phyloP scores from a whole-genome alignment of 2,113 vertebrate species.

The Phyllostomus discolor region DNA sequence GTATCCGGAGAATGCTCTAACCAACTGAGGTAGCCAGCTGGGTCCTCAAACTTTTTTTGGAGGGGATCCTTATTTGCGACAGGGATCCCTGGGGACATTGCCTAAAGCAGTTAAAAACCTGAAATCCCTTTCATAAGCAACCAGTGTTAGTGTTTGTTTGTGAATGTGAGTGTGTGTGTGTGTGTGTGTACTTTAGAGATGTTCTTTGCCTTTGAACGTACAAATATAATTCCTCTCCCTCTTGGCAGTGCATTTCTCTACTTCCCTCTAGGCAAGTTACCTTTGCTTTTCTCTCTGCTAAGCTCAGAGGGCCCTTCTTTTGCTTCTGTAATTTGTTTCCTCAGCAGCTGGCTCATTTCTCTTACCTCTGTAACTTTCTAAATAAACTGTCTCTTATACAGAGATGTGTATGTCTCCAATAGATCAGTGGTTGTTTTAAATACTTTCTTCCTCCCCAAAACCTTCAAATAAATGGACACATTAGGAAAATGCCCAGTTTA shows the following conservation, averaged over 20 bases:
- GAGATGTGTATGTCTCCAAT: background rate
- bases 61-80: no score
- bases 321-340: no score
- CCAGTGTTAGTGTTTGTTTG: background rate
- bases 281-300: no score
- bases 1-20: no score
- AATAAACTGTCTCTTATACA: background rate
- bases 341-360: no score
- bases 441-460: background rate
- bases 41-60: no score
- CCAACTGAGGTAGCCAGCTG: no score
- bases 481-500: background rate
- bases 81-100: background rate
- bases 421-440: background rate
- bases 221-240: background rate
- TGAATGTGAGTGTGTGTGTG: background rate
- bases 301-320: no score
- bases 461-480: background rate
- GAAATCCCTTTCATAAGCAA: background rate
- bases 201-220: conserved; percentile 21
- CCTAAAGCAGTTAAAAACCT: background rate
- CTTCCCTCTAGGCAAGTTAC: no score
- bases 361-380: no score
- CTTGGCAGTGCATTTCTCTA: no score
- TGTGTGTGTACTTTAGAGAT: background rate